Evolutionary conservation across 1,140 invertebrate species (phyloP).

Genomic region (Steinernema feltiae): DNA sequence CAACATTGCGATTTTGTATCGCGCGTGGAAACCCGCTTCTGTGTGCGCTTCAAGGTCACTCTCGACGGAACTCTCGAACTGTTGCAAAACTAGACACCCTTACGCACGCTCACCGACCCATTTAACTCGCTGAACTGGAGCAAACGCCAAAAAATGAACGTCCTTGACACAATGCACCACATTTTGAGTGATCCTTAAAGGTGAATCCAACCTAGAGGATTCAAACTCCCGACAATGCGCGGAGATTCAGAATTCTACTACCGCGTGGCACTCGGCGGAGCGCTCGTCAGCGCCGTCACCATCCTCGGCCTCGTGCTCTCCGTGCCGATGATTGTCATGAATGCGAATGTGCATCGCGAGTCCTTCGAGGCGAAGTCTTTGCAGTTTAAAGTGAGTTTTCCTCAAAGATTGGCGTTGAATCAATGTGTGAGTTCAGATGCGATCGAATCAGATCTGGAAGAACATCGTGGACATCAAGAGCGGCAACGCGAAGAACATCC

Average conservation of each 20-base stretch:
- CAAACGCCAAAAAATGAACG: neutral
- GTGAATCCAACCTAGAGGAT: too few species aligned
- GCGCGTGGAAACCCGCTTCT: neutral
- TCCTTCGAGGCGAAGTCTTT: neutral
- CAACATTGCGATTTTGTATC: too few species aligned
- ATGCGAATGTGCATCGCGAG: neutral
- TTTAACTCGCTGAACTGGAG: neutral
- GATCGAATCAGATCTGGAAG: neutral
- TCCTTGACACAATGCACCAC: conserved; percentile 9
- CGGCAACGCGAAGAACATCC: neutral
- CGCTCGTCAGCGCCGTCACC: neutral
- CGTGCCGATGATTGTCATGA: neutral
- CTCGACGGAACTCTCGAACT: neutral
- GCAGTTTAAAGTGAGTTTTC: neutral
- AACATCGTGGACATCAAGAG: neutral
- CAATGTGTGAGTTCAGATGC: neutral
- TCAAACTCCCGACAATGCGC: neutral
- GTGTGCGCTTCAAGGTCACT: neutral
- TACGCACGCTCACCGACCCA: neutral
- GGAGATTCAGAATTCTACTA: conserved; percentile 1
- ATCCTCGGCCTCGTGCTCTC: neutral
- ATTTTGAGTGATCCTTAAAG: conserved; percentile 9
- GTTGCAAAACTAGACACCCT: neutral
- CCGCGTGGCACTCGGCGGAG: neutral
- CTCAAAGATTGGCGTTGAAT: neutral